Percentiles rank a stretch among this genome's conserved stretches.
Evolutionary conservation across 2,113 vertebrate species (phyloP).

Genomic region (Upupa epops): DNA sequence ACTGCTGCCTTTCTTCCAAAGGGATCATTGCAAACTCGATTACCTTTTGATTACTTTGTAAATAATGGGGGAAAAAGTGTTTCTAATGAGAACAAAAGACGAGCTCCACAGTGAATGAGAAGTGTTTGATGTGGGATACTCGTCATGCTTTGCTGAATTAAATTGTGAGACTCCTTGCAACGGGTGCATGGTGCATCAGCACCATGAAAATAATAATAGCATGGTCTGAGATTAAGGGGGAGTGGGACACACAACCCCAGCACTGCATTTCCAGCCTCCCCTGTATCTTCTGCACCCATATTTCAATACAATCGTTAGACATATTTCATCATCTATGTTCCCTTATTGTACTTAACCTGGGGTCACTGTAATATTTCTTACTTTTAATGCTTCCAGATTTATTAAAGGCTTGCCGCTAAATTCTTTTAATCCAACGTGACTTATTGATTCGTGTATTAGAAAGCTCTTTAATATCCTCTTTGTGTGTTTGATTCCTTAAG

Average conservation of each 20-base stretch:
- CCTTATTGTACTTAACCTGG: constrained; percentile 42
- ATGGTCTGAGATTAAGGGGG: not conserved
- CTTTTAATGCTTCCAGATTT: constrained; percentile 47
- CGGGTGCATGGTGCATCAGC: not conserved
- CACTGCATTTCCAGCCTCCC: not conserved
- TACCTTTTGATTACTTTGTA: not conserved
- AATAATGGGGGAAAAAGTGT: not conserved
- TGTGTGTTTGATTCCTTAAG: constrained; percentile 69
- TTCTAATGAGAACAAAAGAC: not conserved
- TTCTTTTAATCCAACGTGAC: constrained; percentile 52
- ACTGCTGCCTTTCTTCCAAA: not conserved
- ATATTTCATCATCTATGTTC: constrained; percentile 29
- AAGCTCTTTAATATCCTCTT: constrained; percentile 54
- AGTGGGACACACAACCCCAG: not conserved
- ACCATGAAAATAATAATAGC: not conserved
- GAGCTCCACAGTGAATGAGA: not conserved
- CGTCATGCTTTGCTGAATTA: not conserved
- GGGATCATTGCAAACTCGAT: not conserved
- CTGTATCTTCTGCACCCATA: not conserved
- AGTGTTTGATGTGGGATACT: not conserved
- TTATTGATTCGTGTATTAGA: constrained; percentile 56
- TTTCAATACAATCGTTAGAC: not conserved
- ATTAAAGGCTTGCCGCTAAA: constrained; percentile 49
- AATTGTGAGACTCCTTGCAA: not conserved
- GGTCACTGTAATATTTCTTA: constrained; percentile 46